Evolutionary conservation across 2,888 invertebrate species (phyloP), one percentile per base, ranked within the genome.

Genomic region (Macropis europaea): DNA sequence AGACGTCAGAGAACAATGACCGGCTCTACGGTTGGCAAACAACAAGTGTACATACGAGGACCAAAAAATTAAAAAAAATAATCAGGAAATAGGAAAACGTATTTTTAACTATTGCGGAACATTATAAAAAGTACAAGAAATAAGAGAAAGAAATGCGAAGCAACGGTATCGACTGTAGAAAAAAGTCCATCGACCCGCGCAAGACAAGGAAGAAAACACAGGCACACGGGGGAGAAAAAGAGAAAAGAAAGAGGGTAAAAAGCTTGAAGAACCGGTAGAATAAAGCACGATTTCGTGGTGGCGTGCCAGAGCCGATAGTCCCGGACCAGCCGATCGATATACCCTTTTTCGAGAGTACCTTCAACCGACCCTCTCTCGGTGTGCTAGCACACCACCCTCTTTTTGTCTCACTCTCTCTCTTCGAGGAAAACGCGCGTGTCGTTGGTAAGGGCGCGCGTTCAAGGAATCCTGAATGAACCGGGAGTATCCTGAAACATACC

Each of bases 291-390:
- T 78, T 80, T 81, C 81, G 81, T 80, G 83, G 81, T 86, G 84
- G 86, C 83, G 86, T 84, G 79, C 81, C 82, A 79, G 50, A 72
- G 82, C 85, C 85, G 76, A 84, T 84, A 75, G 85, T 85, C 87
- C 86, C 85, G 86, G 86, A 84, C 87, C 84, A 77, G 50, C 68
- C 83, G 87, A 88, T 88, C 87, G 86, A 88, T 88, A 86, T 86
- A 86, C 86, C 84, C 86, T 86, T 88, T 87, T 86, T 86, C 79
- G 77, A 82, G 82, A 77, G 77, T 76, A 48, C 64, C 73, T 73
- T 74, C 77, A 60, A 62, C 68, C 72, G 47, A 54, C 76, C 69
- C 74, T 71, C 76, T 52, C 40, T 64, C 40, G 11, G 15, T 50
- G 38, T 43, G 38, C 62, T 40, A 15, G 48, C 60, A 48, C 52